A percentile compares a stretch with the other conserved stretches of the same genome.
phyloP scores from a whole-genome alignment of 2,113 vertebrate species.

The Onychostruthus taczanowskii region DNA sequence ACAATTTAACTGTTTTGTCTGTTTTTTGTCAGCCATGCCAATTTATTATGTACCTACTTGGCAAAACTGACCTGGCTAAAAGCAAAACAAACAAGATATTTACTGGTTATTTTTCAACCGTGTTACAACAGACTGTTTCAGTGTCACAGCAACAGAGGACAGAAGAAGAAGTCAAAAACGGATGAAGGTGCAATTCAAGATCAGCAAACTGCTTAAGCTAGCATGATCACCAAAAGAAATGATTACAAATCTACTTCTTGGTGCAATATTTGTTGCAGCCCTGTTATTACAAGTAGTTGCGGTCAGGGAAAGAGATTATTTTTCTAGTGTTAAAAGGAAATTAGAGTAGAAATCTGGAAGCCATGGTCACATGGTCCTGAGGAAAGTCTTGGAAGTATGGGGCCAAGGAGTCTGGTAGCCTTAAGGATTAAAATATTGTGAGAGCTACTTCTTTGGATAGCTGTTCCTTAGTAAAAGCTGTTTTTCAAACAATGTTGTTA shows the following conservation, averaged over 20 bases:
- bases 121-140: neutral
- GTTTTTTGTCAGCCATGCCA: neutral
- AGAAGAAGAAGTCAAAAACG: neutral
- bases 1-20: neutral
- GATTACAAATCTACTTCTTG: neutral
- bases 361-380: neutral
- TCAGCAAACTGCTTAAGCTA: neutral
- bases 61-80: neutral
- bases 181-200: neutral
- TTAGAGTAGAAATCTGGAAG: neutral
- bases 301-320: neutral
- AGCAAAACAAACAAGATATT: neutral
- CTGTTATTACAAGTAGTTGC: neutral
- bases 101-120: neutral
- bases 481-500: neutral
- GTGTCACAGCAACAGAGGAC: neutral
- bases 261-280: neutral
- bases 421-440: neutral
- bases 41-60: neutral
- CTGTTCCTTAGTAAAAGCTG: neutral
- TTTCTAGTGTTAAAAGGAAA: neutral
- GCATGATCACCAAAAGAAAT: neutral
- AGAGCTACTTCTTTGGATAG: neutral
- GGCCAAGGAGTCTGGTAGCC: neutral
- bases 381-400: neutral